Base-by-base conservation (phyloP, 35 echinoderm and acorn worm genomes). In the Holothuria glaberrima region DNA sequence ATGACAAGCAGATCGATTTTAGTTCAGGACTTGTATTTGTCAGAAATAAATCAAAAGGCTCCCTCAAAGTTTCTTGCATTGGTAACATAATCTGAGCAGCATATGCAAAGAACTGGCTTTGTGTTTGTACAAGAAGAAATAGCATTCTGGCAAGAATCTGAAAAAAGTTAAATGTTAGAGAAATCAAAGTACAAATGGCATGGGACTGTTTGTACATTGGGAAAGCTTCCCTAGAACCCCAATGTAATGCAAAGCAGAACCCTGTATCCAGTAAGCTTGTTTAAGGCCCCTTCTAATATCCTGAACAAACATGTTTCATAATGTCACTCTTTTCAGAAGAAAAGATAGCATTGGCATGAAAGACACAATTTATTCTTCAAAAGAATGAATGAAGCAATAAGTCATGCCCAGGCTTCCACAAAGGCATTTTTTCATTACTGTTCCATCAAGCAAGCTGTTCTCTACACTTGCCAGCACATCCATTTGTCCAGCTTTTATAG, bases 61-160 rank as follows among this genome's bases (percentile, higher is more conserved):
- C 80, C 31, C 58, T 84, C 22, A 57, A 61, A 25, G 58, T 36
- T 30, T 36, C 80, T 29, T 84, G 80, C 30, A 84, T 25, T 30
- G 80, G 76, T 17, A 81, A 28, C 80, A 87, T 64, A 59, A 87
- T 67, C 62, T 87, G 85, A 71, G 31, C 41, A 34, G 62, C 85
- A 69, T 35, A 69, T 25, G 34, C 61, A 33, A 35, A 87, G 50
- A 87, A 87, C 13, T 87, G 85, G 50, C 33, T 50, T 71, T 87
- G 85, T 18, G 85, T 46, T 71, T 87, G 61, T 35, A 87, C 21
- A 48, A 87, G 65, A 87, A 87, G 85, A 29, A 87, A 67, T 21
- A 87, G 36, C 29, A 71, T 59, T 41, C 85, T 48, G 85, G 85
- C 85, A 87, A 87, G 85, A 70, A 87, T 87, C 85, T 87, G 85